phyloP scores from a whole-genome alignment of 2,888 invertebrate species.

The Andrena minutula region DNA sequence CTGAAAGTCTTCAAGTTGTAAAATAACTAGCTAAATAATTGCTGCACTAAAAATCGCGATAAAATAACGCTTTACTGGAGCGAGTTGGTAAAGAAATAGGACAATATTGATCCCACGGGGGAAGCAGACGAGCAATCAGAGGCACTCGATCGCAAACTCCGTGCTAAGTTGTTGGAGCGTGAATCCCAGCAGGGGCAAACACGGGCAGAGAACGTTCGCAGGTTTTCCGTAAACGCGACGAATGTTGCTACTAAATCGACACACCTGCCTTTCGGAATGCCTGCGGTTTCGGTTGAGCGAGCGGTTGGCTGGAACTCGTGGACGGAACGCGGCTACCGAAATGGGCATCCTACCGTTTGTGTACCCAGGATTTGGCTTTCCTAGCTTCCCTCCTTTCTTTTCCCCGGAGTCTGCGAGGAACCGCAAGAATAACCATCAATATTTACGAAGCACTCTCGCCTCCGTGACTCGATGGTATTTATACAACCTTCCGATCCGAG shows the following conservation, averaged over 20 bases:
- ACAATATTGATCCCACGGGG: not conserved
- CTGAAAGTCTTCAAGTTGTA: not conserved
- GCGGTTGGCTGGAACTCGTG: conserved; percentile 1
- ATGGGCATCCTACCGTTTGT: conserved; percentile 45
- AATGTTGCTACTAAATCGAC: conserved; percentile 46
- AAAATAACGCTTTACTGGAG: not conserved
- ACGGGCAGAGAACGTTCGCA: conserved; percentile 18
- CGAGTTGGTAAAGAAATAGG: not conserved
- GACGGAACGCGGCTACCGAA: conserved; percentile 42
- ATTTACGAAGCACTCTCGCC: conserved; percentile 77
- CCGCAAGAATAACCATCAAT: conserved; percentile 73
- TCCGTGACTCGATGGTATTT: conserved; percentile 66
- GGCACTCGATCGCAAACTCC: conserved; percentile 19
- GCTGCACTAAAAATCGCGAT: not conserved
- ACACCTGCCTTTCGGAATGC: conserved; percentile 62
- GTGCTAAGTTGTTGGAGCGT: conserved; percentile 29
- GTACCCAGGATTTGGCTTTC: conserved; percentile 71
- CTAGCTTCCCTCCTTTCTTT: conserved; percentile 43
- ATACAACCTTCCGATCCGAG: conserved; percentile 59
- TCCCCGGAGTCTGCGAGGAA: conserved; percentile 34
- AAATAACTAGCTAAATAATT: not conserved
- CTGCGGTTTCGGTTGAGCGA: conserved; percentile 56
- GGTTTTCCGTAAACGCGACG: conserved; percentile 54
- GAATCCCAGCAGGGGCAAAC: conserved; percentile 35
- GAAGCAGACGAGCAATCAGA: conserved; percentile 25